A percentile compares a stretch with the other conserved stretches of the same genome.
These are phyloP conservation scores for Archilochus colubris DNA, from an alignment of 2,113 vertebrate species.

Conservation along the genomic window DNA sequence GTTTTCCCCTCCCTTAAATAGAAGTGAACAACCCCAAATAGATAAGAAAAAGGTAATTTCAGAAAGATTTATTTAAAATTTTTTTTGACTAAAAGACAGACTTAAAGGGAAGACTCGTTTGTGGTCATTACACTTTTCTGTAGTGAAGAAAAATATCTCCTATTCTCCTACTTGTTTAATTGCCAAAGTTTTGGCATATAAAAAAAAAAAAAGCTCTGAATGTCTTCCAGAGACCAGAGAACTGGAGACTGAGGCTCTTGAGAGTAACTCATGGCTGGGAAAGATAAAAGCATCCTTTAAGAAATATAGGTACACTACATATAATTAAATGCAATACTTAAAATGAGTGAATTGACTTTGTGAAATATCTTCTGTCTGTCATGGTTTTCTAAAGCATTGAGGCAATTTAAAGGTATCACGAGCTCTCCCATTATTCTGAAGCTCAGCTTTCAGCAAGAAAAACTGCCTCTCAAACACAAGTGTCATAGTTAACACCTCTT, in stretches of 20 bases:
- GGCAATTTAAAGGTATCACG: conserved; percentile 67
- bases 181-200: not conserved
- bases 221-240: not conserved
- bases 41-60: conserved; percentile 11
- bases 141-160: not conserved
- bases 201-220: not conserved
- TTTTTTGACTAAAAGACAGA: conserved; percentile 1
- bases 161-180: not conserved
- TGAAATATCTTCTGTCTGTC: conserved; percentile 62
- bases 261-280: conserved; percentile 15
- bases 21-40: not conserved
- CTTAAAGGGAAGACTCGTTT: not conserved
- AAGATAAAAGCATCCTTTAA: conserved; percentile 52
- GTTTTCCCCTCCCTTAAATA: not conserved
- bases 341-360: not conserved
- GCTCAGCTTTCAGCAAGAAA: conserved; percentile 61
- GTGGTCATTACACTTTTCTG: not conserved
- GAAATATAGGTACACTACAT: conserved; percentile 44
- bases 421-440: conserved; percentile 69
- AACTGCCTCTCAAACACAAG: conserved; percentile 57
- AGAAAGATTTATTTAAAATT: not conserved
- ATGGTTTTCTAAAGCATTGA: conserved; percentile 59
- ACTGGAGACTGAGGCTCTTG: conserved; percentile 28
- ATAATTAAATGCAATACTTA: conserved; percentile 64
- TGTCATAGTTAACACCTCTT: conserved; percentile 68